Conservation (phyloP, 2,797 vertebrate genomes). For the Columba guinea region DNA sequence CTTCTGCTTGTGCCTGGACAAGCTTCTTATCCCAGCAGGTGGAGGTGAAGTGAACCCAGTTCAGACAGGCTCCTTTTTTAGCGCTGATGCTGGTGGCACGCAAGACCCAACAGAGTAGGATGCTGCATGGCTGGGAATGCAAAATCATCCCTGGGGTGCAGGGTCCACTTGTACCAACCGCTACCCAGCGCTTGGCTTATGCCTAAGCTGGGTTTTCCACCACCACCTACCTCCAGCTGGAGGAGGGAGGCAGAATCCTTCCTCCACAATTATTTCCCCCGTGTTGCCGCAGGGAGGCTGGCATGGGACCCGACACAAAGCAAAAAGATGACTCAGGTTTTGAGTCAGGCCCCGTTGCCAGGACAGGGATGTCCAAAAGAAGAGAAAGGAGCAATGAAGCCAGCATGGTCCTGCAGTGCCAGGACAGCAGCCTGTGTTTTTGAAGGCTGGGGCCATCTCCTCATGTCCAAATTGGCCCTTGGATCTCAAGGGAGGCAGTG, state of each 20-base stretch:
- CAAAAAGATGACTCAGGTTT: neutral
- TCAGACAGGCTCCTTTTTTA: neutral
- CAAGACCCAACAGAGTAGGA: neutral
- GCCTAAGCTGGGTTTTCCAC: neutral
- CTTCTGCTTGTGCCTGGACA: neutral
- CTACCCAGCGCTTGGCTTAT: neutral
- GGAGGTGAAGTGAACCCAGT: neutral
- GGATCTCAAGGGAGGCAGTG: neutral
- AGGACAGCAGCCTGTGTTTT: neutral
- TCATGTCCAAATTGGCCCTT: neutral
- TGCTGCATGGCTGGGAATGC: neutral
- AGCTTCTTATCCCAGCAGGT: neutral
- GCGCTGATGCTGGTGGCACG: neutral
- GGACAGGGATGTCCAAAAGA: neutral
- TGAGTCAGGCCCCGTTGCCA: neutral
- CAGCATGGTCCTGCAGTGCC: neutral
- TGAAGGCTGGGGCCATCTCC: neutral
- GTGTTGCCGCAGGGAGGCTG: neutral
- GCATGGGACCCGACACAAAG: neutral
- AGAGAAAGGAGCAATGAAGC: neutral
- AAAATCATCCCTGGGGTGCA: neutral
- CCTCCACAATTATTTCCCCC: neutral
- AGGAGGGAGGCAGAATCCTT: neutral
- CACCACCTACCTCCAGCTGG: neutral
- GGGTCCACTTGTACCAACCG: neutral